Percentiles rank a stretch among this genome's conserved stretches.
Evolutionary conservation across 2,797 vertebrate species (phyloP).

Genomic region (Eulemur coronatus): DNA sequence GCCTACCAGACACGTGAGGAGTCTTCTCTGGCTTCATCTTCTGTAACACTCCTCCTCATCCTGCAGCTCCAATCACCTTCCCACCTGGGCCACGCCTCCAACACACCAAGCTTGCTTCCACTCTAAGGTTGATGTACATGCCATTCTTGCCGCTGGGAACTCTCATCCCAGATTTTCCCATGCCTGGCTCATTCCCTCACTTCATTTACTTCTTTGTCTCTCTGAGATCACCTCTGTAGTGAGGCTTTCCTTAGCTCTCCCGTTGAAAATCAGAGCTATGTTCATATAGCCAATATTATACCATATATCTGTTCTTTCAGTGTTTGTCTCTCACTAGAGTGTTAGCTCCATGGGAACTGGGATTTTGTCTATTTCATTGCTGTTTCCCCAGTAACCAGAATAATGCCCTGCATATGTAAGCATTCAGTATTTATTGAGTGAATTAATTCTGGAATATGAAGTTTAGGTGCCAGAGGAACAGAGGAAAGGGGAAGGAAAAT

Average conservation of each 20-base stretch:
- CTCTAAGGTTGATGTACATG: neutral
- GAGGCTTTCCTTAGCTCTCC: neutral
- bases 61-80: neutral
- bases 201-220: neutral
- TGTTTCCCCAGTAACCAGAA: constrained; percentile 43
- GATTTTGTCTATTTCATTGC: neutral
- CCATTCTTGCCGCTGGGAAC: neutral
- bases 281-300: neutral
- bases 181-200: neutral
- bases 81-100: neutral
- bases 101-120: fast-evolving
- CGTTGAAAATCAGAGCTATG: neutral
- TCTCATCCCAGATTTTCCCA: neutral
- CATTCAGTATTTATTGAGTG: constrained; percentile 23
- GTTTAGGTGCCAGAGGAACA: neutral
- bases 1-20: neutral
- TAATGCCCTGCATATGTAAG: neutral
- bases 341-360: neutral
- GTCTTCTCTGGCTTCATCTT: neutral
- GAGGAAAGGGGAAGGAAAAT: neutral
- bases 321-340: neutral
- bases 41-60: fast-evolving
- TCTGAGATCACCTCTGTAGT: neutral
- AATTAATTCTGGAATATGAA: constrained; percentile 49
- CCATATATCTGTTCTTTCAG: neutral